Evolutionary conservation across 2,797 vertebrate species (phyloP).

Genomic region (Danionella dracula): DNA sequence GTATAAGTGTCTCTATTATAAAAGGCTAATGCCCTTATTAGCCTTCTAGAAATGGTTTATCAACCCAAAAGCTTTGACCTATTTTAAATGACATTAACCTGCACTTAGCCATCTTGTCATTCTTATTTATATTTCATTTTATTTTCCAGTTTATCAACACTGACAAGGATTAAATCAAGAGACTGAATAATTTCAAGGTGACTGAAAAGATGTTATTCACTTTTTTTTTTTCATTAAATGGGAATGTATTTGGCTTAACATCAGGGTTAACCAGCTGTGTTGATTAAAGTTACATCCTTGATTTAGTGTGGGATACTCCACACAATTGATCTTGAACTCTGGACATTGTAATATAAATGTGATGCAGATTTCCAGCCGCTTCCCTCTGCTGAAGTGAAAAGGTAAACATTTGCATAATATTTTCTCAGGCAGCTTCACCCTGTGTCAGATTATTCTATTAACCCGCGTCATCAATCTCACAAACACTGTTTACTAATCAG

Average conservation of each 20-base stretch:
- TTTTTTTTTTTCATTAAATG: neutral
- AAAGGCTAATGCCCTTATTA: too few species aligned
- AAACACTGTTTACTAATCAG: constrained; percentile 49
- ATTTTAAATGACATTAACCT: too few species aligned
- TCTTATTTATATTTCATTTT: too few species aligned
- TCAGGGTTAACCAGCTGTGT: neutral
- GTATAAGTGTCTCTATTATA: too few species aligned
- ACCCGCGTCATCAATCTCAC: constrained; percentile 51
- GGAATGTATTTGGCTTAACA: neutral
- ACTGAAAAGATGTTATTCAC: constrained; percentile 10
- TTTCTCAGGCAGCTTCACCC: constrained; percentile 39
- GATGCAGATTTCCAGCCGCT: constrained; percentile 57
- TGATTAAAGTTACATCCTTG: constrained; percentile 4
- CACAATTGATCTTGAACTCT: constrained; percentile 40
- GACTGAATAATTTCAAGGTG: neutral
- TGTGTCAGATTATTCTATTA: constrained; percentile 58
- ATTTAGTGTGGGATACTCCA: neutral
- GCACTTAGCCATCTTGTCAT: too few species aligned
- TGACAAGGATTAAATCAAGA: too few species aligned
- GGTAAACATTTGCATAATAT: constrained; percentile 66
- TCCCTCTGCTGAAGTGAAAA: constrained; percentile 62
- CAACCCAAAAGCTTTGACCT: too few species aligned
- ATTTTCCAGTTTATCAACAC: too few species aligned
- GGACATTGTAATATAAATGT: constrained; percentile 62
- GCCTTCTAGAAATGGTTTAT: too few species aligned